Percentiles rank a stretch among this genome's conserved stretches.
Evolutionary conservation across 2,113 vertebrate species (phyloP).

Genomic region (Hippolais icterina): DNA sequence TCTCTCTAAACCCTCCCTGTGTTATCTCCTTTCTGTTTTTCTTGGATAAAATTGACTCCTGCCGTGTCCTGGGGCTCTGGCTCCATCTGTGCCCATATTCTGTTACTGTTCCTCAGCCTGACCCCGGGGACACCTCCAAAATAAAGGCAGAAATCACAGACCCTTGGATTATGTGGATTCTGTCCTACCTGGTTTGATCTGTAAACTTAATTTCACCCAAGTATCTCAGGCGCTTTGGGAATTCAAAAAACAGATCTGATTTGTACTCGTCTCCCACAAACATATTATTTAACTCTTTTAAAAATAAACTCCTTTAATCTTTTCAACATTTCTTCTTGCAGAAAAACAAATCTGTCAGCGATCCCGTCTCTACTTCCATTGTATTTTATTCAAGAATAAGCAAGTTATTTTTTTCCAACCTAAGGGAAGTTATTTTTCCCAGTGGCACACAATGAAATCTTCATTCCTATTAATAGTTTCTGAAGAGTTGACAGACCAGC

Average conservation of each 20-base stretch:
- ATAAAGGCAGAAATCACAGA: not conserved
- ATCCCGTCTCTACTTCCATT: not conserved
- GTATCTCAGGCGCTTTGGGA: fast-evolving
- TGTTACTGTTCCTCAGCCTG: not conserved
- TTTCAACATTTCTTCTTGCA: not conserved
- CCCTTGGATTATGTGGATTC: not conserved
- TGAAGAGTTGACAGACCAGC: constrained; percentile 11
- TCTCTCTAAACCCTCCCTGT: not conserved
- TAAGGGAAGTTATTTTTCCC: not conserved
- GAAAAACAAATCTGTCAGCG: not conserved
- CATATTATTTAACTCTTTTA: not conserved
- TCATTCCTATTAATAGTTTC: constrained; percentile 30
- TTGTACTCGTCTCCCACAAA: not conserved
- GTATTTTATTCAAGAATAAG: not conserved
- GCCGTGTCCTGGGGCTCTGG: not conserved
- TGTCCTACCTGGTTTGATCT: not conserved
- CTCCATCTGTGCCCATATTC: not conserved
- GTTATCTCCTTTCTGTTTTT: not conserved
- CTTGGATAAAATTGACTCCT: not conserved
- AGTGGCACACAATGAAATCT: not conserved
- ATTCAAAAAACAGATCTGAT: not conserved
- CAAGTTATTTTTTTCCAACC: not conserved
- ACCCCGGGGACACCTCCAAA: not conserved
- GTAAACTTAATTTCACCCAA: not conserved
- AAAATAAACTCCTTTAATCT: not conserved